Conservation (phyloP, 2,888 invertebrate genomes). For the Minunthozetes semirufus region DNA sequence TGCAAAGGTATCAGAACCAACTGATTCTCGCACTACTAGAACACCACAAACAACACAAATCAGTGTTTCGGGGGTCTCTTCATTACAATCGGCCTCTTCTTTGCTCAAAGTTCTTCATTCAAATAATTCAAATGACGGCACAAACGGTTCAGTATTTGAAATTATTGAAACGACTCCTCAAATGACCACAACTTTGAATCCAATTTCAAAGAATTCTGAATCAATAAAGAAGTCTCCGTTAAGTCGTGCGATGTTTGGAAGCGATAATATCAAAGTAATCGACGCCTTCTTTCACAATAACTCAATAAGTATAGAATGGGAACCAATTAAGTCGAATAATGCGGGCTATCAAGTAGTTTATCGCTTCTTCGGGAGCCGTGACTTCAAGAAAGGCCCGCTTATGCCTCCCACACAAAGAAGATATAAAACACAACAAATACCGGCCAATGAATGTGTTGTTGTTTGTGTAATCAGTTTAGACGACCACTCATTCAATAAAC, state of each 20-base stretch:
- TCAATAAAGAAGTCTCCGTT: slow-evolving; percentile 17
- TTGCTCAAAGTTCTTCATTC: not conserved
- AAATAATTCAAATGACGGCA: not conserved
- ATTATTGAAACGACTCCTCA: not conserved
- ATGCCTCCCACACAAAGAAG: slow-evolving; percentile 75
- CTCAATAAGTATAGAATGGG: slow-evolving; percentile 82
- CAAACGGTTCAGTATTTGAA: slow-evolving; percentile 6
- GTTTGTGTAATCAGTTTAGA: slow-evolving; percentile 86
- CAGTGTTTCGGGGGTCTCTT: not conserved
- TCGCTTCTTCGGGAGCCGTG: slow-evolving; percentile 77
- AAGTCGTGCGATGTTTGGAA: slow-evolving; percentile 20
- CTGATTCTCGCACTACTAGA: not conserved
- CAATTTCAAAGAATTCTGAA: not conserved
- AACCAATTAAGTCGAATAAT: slow-evolving; percentile 58
- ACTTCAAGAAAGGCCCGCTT: slow-evolving; percentile 79
- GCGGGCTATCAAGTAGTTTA: slow-evolving; percentile 84
- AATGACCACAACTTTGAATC: not conserved
- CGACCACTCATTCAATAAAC: slow-evolving; percentile 56
- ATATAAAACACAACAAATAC: slow-evolving; percentile 86
- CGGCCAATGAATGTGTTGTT: slow-evolving; percentile 82
- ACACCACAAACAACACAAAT: not conserved
- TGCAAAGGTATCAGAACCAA: not conserved
- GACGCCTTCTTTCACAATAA: slow-evolving; percentile 56
- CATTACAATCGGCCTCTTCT: not conserved
- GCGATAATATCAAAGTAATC: slow-evolving; percentile 30